Percentiles rank a stretch among this genome's conserved stretches.
Evolutionary conservation across 1,140 invertebrate species (phyloP).

Genomic region (Nixonia krombeini): DNA sequence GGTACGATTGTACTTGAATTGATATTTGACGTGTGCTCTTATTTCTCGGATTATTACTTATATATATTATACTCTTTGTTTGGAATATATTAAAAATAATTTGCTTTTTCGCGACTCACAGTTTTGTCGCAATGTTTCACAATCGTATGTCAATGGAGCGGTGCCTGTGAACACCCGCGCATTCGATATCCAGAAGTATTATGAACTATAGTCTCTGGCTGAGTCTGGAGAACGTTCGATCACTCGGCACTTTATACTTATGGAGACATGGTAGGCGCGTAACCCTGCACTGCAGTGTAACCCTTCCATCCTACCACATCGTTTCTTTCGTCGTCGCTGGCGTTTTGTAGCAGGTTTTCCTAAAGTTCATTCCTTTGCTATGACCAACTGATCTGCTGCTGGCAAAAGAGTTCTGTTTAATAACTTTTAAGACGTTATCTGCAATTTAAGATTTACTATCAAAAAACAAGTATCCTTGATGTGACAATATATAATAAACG

Average conservation of each 20-base stretch:
- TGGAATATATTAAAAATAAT: no score
- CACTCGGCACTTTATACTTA: constrained; percentile 46
- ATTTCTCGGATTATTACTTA: no score
- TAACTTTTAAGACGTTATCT: no score
- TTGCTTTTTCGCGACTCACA: no score
- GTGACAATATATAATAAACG: no score
- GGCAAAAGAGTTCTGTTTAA: neutral
- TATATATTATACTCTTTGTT: no score
- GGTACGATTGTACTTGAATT: no score
- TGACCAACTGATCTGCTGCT: constrained; percentile 4
- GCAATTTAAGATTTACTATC: no score
- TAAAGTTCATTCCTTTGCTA: constrained; percentile 5
- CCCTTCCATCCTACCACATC: constrained; percentile 31
- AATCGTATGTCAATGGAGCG: no score
- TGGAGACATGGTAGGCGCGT: constrained; percentile 35
- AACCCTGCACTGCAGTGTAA: constrained; percentile 38
- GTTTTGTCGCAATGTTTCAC: no score
- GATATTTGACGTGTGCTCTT: no score
- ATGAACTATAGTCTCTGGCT: constrained; percentile 9
- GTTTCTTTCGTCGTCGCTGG: constrained; percentile 19
- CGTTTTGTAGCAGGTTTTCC: constrained; percentile 10
- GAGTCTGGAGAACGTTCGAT: constrained; percentile 40
- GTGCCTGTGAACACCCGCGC: neutral
- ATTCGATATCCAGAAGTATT: constrained; percentile 5
- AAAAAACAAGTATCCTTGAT: no score